These are phyloP conservation scores for Brachylomia viminalis DNA, from an alignment of 2,888 invertebrate species.

Conservation along the genomic window DNA sequence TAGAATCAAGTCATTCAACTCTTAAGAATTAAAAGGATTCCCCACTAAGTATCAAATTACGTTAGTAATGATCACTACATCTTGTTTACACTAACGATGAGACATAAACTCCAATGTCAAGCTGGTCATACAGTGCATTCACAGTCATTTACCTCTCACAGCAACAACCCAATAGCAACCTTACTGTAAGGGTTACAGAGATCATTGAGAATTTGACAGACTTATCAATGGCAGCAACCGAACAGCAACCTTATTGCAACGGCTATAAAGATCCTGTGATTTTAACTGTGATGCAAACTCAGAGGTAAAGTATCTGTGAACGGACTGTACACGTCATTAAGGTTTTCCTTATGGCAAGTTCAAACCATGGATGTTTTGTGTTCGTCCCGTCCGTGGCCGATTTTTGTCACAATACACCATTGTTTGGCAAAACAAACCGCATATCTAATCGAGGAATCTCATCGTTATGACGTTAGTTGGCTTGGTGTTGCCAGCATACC, in stretches of 20 bases:
- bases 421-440: slow-evolving; percentile 54
- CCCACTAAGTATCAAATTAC: neutral
- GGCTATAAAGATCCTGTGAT: too few relatives aligned
- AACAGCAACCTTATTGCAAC: too few relatives aligned
- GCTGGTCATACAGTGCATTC: neutral
- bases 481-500: neutral
- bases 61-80: neutral
- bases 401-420: slow-evolving; percentile 50
- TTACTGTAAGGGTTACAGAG: too few relatives aligned
- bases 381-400: slow-evolving; percentile 11
- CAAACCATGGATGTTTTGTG: slow-evolving; percentile 33
- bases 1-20: slow-evolving; percentile 8
- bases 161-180: too few relatives aligned
- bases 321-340: neutral
- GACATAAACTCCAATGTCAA: slow-evolving; percentile 23
- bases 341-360: slow-evolving; percentile 43
- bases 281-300: too few relatives aligned
- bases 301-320: too few relatives aligned
- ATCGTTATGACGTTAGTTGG: slow-evolving; percentile 35
- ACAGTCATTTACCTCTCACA: too few relatives aligned
- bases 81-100: slow-evolving; percentile 22
- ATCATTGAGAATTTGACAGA: too few relatives aligned
- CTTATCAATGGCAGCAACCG: too few relatives aligned
- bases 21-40: neutral
- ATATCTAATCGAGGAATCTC: slow-evolving; percentile 60